Conservation (phyloP, 2,113 vertebrate species). For the Sylvia atricapilla region DNA sequence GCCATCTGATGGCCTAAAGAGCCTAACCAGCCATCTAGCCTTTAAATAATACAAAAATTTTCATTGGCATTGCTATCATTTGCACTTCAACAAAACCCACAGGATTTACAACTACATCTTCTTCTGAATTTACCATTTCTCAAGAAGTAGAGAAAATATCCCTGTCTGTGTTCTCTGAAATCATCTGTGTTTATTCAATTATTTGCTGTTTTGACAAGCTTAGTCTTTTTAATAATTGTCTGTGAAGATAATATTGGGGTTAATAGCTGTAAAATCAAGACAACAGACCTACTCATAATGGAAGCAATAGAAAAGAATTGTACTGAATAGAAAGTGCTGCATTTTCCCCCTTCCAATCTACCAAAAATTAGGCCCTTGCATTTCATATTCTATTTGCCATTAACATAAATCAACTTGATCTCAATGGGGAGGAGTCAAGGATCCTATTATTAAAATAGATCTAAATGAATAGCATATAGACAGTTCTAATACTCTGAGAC, state of each 20-base stretch:
- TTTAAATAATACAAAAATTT: not conserved
- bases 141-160: not conserved
- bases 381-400: conserved; percentile 31
- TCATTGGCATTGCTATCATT: not conserved
- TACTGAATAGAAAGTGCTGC: not conserved
- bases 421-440: conserved; percentile 61
- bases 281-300: not conserved
- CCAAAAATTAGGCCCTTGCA: not conserved
- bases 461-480: conserved; percentile 51
- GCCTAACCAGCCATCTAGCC: not conserved
- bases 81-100: not conserved
- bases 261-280: conserved; percentile 10
- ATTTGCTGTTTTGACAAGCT: not conserved
- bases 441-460: conserved; percentile 59
- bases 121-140: not conserved
- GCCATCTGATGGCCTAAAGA: not conserved
- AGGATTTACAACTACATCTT: not conserved
- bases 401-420: conserved; percentile 44
- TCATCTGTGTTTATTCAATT: not conserved
- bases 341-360: not conserved
- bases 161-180: not conserved
- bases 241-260: not conserved
- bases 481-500: conserved; percentile 27
- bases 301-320: conserved; percentile 1
- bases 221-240: not conserved